Evolutionary conservation across 1,140 invertebrate species (phyloP).

Genomic region (Cecropterus lyciades): DNA sequence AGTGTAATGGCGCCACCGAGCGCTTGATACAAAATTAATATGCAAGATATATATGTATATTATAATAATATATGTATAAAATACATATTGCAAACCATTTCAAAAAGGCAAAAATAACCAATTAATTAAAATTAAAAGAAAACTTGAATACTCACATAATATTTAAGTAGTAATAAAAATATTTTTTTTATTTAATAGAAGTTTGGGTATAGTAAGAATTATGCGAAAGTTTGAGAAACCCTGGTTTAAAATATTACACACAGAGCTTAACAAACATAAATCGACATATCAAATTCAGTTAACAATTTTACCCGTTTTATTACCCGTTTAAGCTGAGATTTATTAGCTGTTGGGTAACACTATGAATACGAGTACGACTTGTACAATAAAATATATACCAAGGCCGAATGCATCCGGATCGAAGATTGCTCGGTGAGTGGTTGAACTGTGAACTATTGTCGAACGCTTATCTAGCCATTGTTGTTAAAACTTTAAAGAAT

Average conservation of each 20-base stretch:
- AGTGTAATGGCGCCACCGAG: too few relatives aligned
- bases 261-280: conserved; percentile 4
- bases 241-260: conserved; percentile 13
- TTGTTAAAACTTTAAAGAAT: conserved; percentile 75
- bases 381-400: conserved; percentile 69
- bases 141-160: too few relatives aligned
- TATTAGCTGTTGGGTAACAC: conserved; percentile 42
- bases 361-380: conserved; percentile 54
- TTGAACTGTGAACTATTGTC: conserved; percentile 78
- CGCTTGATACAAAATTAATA: too few relatives aligned
- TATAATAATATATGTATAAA: too few relatives aligned
- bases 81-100: too few relatives aligned
- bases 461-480: conserved; percentile 64
- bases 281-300: conserved; percentile 21
- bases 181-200: too few relatives aligned
- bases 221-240: too few relatives aligned
- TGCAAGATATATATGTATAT: too few relatives aligned
- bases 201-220: too few relatives aligned
- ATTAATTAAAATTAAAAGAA: too few relatives aligned
- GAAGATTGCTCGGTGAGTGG: conserved; percentile 64
- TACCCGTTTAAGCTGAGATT: conserved; percentile 26
- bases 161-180: too few relatives aligned
- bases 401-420: conserved; percentile 67
- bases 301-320: conserved; percentile 35
- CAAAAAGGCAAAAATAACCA: too few relatives aligned